Conservation (phyloP, 2,888 invertebrate genomes). For the Pachycephus smyrnensis region DNA sequence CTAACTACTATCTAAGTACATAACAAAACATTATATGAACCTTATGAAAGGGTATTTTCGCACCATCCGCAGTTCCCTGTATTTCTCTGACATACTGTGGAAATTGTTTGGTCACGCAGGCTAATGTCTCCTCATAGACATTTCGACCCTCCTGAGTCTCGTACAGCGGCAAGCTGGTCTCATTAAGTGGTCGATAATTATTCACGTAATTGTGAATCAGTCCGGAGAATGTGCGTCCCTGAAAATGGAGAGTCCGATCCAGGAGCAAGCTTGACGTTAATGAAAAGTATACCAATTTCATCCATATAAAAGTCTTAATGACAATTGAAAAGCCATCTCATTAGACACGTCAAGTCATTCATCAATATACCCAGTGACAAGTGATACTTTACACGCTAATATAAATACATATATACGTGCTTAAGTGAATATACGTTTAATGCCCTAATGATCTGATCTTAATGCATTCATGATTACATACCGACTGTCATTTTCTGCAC, state of each 20-base stretch:
- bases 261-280: background rate
- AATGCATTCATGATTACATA: no score
- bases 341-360: background rate
- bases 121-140: conserved; percentile 81
- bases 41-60: conserved; percentile 85
- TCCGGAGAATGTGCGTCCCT: conserved; percentile 84
- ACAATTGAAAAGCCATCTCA: background rate
- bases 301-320: conserved; percentile 7
- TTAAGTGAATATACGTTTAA: no score
- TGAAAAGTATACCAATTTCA: conserved; percentile 11
- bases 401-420: no score
- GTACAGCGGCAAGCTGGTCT: conserved; percentile 79
- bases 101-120: conserved; percentile 76
- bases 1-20: background rate
- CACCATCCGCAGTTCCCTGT: conserved; percentile 88
- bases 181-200: conserved; percentile 73
- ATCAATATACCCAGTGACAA: background rate
- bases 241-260: conserved; percentile 47
- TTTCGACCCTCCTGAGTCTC: conserved; percentile 76
- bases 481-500: no score
- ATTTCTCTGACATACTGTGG: conserved; percentile 88
- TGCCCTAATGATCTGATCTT: no score
- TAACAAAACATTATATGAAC: conserved; percentile 63
- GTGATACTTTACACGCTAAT: no score
- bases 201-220: conserved; percentile 79